Conservation (phyloP, 2,888 invertebrate species). For the Nymphalis c-album region DNA sequence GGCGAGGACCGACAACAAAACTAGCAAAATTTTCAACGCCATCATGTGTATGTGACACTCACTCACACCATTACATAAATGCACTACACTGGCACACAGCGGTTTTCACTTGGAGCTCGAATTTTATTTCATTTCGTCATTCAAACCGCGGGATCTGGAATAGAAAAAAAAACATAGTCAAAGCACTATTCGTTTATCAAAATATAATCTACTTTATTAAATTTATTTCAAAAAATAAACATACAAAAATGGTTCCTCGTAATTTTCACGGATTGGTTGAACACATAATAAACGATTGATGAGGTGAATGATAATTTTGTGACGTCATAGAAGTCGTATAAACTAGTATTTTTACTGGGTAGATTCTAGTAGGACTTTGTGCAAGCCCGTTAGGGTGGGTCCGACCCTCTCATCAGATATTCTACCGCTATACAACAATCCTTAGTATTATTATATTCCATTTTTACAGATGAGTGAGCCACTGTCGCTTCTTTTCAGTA, state of each 20-base stretch:
- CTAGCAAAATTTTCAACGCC: slow-evolving; percentile 46
- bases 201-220: neutral
- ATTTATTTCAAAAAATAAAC: neutral
- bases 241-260: neutral
- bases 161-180: neutral
- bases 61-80: slow-evolving; percentile 43
- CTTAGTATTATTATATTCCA: too few species aligned
- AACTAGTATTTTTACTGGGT: too few species aligned
- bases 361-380: too few species aligned
- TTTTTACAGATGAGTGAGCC: too few species aligned
- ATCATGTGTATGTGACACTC: slow-evolving; percentile 43
- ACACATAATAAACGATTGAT: too few species aligned
- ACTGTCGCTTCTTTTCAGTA: too few species aligned
- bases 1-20: slow-evolving; percentile 46
- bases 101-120: slow-evolving; percentile 22
- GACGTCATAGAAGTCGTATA: too few species aligned
- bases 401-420: too few species aligned
- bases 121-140: slow-evolving; percentile 31
- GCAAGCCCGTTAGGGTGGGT: too few species aligned
- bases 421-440: too few species aligned
- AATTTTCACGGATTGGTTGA: too few species aligned
- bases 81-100: slow-evolving; percentile 22
- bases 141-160: slow-evolving; percentile 23
- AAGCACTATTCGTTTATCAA: neutral
- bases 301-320: too few species aligned